A percentile compares a stretch with the other conserved stretches of the same genome.
phyloP scores from a whole-genome alignment of 2,888 invertebrate genomes.

The Aleiodes leptofemur region DNA sequence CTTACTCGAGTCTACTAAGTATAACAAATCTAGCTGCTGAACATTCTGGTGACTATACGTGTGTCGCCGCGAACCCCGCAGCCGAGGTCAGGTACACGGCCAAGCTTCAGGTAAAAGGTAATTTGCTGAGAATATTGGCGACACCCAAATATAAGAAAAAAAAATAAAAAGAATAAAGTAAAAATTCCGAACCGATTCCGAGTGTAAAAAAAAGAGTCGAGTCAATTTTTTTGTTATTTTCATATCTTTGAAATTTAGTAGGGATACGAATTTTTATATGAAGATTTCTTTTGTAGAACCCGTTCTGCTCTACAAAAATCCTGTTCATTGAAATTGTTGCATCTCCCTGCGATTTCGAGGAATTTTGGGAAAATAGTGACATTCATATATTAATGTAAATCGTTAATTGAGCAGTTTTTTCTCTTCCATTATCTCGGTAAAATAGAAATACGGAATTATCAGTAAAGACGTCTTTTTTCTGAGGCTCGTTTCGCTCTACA shows the following conservation, averaged over 20 bases:
- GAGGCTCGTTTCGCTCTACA: too few relatives aligned
- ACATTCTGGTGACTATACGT: constrained; percentile 87
- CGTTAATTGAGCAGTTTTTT: too few relatives aligned
- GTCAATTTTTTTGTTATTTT: not conserved
- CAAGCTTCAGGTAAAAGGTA: constrained; percentile 89
- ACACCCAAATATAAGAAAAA: constrained; percentile 49
- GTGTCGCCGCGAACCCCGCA: constrained; percentile 87
- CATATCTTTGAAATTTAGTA: too few relatives aligned
- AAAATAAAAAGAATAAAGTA: constrained; percentile 27
- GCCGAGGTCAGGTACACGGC: constrained; percentile 88
- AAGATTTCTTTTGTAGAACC: too few relatives aligned
- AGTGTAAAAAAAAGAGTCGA: constrained; percentile 25
- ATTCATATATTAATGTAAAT: too few relatives aligned
- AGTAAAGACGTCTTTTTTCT: not conserved
- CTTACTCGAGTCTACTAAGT: constrained; percentile 86
- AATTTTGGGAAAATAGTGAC: too few relatives aligned
- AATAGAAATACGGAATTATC: not conserved
- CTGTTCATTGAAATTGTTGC: too few relatives aligned
- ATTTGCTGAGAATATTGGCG: constrained; percentile 72
- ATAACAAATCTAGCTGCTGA: constrained; percentile 85
- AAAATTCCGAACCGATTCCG: constrained; percentile 29
- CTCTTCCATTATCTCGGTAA: not conserved
- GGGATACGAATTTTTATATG: too few relatives aligned
- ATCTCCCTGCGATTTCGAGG: too few relatives aligned
- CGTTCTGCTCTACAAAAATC: too few relatives aligned